These are phyloP conservation scores for Phorcus lineatus DNA, from an alignment of 2,888 invertebrate genomes.

Conservation along the genomic window DNA sequence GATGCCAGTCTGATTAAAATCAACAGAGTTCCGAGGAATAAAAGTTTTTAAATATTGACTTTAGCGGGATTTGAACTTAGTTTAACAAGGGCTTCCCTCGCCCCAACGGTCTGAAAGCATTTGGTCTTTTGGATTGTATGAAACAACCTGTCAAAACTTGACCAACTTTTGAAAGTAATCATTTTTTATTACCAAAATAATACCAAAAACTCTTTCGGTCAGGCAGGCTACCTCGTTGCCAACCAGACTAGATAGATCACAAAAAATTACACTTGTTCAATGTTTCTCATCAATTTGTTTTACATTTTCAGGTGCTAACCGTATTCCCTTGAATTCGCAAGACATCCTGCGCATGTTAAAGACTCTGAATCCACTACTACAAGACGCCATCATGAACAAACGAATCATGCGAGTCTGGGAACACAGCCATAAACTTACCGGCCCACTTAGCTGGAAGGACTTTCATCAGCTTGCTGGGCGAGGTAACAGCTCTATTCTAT, in stretches of 20 bases:
- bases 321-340: conserved; percentile 82
- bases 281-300: not conserved
- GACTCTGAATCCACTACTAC: conserved; percentile 91
- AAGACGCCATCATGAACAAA: conserved; percentile 96
- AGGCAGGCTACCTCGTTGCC: no score
- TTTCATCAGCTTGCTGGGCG: conserved; percentile 96
- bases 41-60: no score
- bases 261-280: not conserved
- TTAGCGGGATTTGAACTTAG: no score
- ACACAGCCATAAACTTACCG: conserved; percentile 91
- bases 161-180: no score
- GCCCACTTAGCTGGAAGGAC: conserved; percentile 98
- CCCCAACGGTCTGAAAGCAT: no score
- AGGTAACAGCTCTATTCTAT: conserved; percentile 75
- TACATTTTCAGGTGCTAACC: conserved; percentile 50
- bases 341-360: conserved; percentile 94
- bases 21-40: no score
- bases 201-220: no score
- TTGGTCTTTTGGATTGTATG: no score
- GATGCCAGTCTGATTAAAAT: no score
- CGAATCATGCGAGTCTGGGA: conserved; percentile 87
- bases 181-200: no score
- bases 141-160: no score
- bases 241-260: not conserved
- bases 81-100: no score